Percentiles rank a stretch among this genome's conserved stretches.
These are phyloP conservation scores for Akabosia matsudoensis DNA, from an alignment of 1,140 invertebrate species.

Conservation along the genomic window DNA sequence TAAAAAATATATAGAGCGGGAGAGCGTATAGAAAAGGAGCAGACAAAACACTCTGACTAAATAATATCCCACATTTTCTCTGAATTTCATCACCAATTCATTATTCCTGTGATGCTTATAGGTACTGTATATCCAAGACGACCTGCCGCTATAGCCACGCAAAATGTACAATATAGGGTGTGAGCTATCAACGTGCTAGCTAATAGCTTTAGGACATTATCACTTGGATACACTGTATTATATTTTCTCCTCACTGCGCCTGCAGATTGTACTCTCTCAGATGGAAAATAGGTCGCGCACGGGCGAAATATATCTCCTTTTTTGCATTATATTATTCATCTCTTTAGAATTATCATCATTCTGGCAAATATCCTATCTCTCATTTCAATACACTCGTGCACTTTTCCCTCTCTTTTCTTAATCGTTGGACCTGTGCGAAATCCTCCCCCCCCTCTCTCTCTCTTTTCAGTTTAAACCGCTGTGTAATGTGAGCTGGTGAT, in stretches of 20 bases:
- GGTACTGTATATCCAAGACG: too few relatives aligned
- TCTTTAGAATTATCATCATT: not conserved
- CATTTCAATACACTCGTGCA: not conserved
- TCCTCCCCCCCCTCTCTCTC: too few relatives aligned
- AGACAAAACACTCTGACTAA: not conserved
- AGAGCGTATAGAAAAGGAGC: too few relatives aligned
- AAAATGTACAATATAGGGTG: too few relatives aligned
- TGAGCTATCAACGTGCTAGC: not conserved
- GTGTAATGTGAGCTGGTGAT: too few relatives aligned
- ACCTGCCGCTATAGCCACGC: not conserved
- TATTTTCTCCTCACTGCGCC: not conserved
- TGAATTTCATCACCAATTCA: not conserved
- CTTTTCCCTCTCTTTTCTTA: not conserved
- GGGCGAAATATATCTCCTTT: not conserved
- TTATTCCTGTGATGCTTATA: not conserved
- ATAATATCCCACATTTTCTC: not conserved
- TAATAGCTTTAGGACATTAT: too few relatives aligned
- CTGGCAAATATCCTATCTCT: not conserved
- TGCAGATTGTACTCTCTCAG: slow-evolving; percentile 15
- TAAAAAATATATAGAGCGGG: not conserved
- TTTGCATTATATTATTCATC: slow-evolving; percentile 17
- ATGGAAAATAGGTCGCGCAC: slow-evolving; percentile 18
- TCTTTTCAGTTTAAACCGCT: too few relatives aligned
- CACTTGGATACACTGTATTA: not conserved
- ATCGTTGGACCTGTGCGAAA: too few relatives aligned